A percentile compares a stretch with the other conserved stretches of the same genome.
These are phyloP conservation scores for Otolemur garnettii DNA, from an alignment of 2,113 vertebrate genomes.

Conservation along the genomic window DNA sequence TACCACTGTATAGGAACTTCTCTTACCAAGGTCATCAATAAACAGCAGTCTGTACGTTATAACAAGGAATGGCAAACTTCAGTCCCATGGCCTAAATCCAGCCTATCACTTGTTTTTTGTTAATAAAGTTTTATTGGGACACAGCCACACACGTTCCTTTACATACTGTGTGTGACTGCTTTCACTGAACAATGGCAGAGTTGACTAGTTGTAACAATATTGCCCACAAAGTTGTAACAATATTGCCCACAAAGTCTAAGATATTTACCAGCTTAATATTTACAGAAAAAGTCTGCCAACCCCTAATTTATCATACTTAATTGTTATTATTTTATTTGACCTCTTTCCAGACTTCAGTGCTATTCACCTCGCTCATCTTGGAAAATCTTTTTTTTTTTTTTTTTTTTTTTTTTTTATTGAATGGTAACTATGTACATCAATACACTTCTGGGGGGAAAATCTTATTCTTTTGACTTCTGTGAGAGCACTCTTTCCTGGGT, in stretches of 20 bases:
- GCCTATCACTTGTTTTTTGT: background rate
- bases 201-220: background rate
- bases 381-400: conserved; percentile 25
- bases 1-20: background rate
- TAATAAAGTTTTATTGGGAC: conserved; percentile 45
- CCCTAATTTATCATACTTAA: background rate
- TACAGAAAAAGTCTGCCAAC: background rate
- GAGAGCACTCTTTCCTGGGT: background rate
- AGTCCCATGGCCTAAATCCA: background rate
- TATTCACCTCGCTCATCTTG: conserved; percentile 17
- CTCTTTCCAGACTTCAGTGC: conserved; percentile 24
- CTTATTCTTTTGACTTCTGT: background rate
- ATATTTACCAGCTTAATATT: conserved; percentile 15
- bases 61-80: conserved; percentile 1
- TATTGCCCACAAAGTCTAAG: background rate
- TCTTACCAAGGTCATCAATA: conserved; percentile 21
- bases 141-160: background rate
- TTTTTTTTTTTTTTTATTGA: no score
- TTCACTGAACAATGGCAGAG: background rate
- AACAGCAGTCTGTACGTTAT: background rate
- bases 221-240: background rate
- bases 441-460: no score
- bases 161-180: background rate
- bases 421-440: no score
- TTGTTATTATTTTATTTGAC: conserved; percentile 24